phyloP scores from a whole-genome alignment of 2,888 invertebrate species.

The Dynastes hyllus region DNA sequence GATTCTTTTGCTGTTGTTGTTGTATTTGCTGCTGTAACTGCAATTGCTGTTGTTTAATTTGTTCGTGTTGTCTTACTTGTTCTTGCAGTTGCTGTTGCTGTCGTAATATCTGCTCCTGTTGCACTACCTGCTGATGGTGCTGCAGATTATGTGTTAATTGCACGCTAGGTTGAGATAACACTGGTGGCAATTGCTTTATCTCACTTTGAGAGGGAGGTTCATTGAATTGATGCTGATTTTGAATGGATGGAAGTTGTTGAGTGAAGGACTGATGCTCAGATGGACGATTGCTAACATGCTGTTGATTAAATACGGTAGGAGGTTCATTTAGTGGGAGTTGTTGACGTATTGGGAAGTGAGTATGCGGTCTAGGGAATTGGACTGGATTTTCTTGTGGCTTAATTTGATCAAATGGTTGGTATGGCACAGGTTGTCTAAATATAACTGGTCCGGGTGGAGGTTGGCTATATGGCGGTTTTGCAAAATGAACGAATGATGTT shows the following conservation, averaged over 20 bases:
- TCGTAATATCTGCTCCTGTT: slow-evolving; percentile 48
- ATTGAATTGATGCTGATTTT: slow-evolving; percentile 56
- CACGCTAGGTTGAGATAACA: slow-evolving; percentile 10
- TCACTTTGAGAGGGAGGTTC: slow-evolving; percentile 53
- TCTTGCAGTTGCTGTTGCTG: slow-evolving; percentile 68
- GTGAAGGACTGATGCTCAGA: slow-evolving; percentile 56
- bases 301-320: slow-evolving; percentile 62
- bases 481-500: slow-evolving; percentile 26
- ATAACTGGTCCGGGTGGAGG: slow-evolving; percentile 49
- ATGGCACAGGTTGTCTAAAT: slow-evolving; percentile 66
- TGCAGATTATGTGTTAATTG: slow-evolving; percentile 26
- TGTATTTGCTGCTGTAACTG: slow-evolving; percentile 59
- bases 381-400: slow-evolving; percentile 63
- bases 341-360: slow-evolving; percentile 69
- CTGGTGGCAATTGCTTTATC: slow-evolving; percentile 43
- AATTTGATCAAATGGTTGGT: slow-evolving; percentile 64
- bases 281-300: slow-evolving; percentile 64
- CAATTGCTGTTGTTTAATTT: slow-evolving; percentile 62
- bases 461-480: slow-evolving; percentile 46
- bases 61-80: slow-evolving; percentile 63
- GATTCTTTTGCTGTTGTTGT: slow-evolving; percentile 59
- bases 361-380: slow-evolving; percentile 71
- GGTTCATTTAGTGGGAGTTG: slow-evolving; percentile 61
- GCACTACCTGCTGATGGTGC: slow-evolving; percentile 60
- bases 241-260: slow-evolving; percentile 53